A percentile compares a stretch with the other conserved stretches of the same genome.
Conservation (phyloP, 2,888 invertebrate genomes). For the Cryptus armator region DNA sequence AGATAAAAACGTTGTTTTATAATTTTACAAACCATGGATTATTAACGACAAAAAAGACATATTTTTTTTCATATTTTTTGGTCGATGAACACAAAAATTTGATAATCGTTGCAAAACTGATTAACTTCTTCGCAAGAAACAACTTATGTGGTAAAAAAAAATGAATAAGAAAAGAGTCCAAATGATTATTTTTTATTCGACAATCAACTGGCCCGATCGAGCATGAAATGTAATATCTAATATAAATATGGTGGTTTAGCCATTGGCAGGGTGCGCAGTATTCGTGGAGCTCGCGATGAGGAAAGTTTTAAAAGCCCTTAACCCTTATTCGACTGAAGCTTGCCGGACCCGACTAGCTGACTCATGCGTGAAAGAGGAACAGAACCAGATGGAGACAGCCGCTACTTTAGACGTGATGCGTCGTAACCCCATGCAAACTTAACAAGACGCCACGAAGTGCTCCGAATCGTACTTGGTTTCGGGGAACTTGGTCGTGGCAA, state of each 20-base stretch:
- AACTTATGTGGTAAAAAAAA: too few relatives aligned
- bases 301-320: constrained; percentile 57
- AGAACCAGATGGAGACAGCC: constrained; percentile 66
- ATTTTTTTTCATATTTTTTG: too few relatives aligned
- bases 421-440: constrained; percentile 79
- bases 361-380: constrained; percentile 39
- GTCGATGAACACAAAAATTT: too few relatives aligned
- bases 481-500: constrained; percentile 56
- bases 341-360: constrained; percentile 43
- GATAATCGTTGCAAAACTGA: too few relatives aligned
- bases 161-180: background rate
- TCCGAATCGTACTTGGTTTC: constrained; percentile 71
- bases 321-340: constrained; percentile 55
- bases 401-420: constrained; percentile 70
- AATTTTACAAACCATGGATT: too few relatives aligned
- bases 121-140: too few relatives aligned
- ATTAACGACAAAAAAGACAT: too few relatives aligned
- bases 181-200: background rate
- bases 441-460: constrained; percentile 78
- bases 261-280: constrained; percentile 11
- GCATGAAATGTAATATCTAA: background rate
- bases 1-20: too few relatives aligned
- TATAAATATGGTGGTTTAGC: constrained; percentile 20
- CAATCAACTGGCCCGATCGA: background rate
- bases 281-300: constrained; percentile 35